Percentiles rank a stretch among this genome's conserved stretches.
phyloP scores from a whole-genome alignment of 2,888 invertebrate species.

The Erynnis tages region DNA sequence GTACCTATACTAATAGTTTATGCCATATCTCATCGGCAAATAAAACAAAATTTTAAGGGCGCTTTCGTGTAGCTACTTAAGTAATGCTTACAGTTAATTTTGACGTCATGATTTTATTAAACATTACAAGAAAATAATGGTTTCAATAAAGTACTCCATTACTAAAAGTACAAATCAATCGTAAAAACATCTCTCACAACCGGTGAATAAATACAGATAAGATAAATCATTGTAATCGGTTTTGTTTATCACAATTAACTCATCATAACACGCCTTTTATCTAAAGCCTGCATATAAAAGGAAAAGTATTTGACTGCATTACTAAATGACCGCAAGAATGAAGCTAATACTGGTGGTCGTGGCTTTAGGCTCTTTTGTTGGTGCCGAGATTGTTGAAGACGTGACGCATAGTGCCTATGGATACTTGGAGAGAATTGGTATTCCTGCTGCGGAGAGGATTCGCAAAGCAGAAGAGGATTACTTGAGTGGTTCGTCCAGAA shows the following conservation, averaged over 20 bases:
- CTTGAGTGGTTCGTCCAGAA: constrained; percentile 34
- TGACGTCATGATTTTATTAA: too few relatives aligned
- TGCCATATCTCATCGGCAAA: too few relatives aligned
- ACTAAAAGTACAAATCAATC: too few relatives aligned
- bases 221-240: neutral
- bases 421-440: constrained; percentile 47
- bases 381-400: constrained; percentile 31
- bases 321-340: constrained; percentile 25
- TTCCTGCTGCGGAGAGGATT: constrained; percentile 48
- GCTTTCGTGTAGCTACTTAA: too few relatives aligned
- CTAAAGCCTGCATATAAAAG: neutral
- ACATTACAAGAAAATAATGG: too few relatives aligned
- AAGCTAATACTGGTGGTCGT: constrained; percentile 33
- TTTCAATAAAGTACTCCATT: too few relatives aligned
- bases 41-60: too few relatives aligned
- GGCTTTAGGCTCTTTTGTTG: constrained; percentile 37
- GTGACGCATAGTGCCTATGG: constrained; percentile 41
- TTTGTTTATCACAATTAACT: neutral
- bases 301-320: neutral
- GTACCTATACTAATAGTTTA: too few relatives aligned
- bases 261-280: neutral
- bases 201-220: neutral
- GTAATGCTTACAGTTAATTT: too few relatives aligned
- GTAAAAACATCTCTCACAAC: too few relatives aligned
- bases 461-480: constrained; percentile 43